These are phyloP conservation scores for Lampris incognitus DNA, from an alignment of 2,113 vertebrate species.

Conservation along the genomic window DNA sequence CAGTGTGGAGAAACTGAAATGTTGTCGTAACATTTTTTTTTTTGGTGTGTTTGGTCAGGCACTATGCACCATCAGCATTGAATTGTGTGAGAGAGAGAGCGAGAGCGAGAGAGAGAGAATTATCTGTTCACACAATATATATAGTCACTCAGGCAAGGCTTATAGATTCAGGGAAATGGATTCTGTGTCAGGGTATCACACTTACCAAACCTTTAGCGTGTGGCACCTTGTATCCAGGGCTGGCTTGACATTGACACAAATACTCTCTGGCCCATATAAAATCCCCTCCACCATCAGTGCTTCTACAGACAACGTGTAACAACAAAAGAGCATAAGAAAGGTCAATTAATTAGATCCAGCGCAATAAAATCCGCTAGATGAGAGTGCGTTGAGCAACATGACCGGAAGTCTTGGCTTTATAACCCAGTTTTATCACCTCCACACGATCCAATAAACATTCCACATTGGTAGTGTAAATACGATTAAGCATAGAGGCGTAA, in stretches of 20 bases:
- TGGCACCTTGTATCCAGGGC: slow-evolving; percentile 64
- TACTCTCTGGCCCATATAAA: slow-evolving; percentile 60
- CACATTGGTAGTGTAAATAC: slow-evolving; percentile 69
- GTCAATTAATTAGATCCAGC: slow-evolving; percentile 69
- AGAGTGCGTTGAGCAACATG: slow-evolving; percentile 51
- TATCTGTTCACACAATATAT: slow-evolving; percentile 75
- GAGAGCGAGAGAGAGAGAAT: slow-evolving; percentile 33
- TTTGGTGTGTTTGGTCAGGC: slow-evolving; percentile 72
- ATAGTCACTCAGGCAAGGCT: slow-evolving; percentile 73
- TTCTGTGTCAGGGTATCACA: slow-evolving; percentile 75
- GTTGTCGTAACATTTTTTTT: slow-evolving; percentile 66
- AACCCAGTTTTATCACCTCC: slow-evolving; percentile 67
- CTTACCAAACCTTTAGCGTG: slow-evolving; percentile 70
- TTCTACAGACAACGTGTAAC: slow-evolving; percentile 57
- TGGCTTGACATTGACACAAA: slow-evolving; percentile 65
- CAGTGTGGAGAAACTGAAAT: slow-evolving; percentile 67
- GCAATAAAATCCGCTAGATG: slow-evolving; percentile 67
- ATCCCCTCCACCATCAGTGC: slow-evolving; percentile 57
- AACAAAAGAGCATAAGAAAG: slow-evolving; percentile 61
- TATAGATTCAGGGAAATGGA: slow-evolving; percentile 75
- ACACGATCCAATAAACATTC: slow-evolving; percentile 65
- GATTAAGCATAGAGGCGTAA: slow-evolving; percentile 64
- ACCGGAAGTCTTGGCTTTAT: slow-evolving; percentile 65
- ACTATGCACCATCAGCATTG: slow-evolving; percentile 63
- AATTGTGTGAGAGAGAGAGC: slow-evolving; percentile 36